Base-by-base conservation (phyloP, 2,113 vertebrate species). In the Galbula dea region DNA sequence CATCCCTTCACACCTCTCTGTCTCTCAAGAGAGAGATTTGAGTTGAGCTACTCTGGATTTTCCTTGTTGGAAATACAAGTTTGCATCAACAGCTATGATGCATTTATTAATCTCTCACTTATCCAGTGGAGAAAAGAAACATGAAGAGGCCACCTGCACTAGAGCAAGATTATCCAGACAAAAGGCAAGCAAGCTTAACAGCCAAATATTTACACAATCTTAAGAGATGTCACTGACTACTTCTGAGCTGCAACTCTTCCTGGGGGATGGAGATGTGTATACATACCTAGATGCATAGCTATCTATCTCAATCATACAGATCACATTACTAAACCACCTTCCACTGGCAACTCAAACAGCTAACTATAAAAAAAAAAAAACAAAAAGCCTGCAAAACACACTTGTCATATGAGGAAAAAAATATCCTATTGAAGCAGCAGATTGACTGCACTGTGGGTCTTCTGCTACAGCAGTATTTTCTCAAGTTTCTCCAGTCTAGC, bases 231-330 rank as follows among this genome's bases (percentile, higher is more conserved):
- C 37, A 45, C 43, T 69, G 30, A 18, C 8, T 51, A 26, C 62
- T 88, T 83, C 57, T 55, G 51, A 86, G 63, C 21, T 32, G 27
- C 10, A 77, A 2, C 26, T 26, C 26, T 26, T 83, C 51, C 85
- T 69, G 17, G 18, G 26, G 8, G 21, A 71, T 22, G 14, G 32
- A 57, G 15, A 55, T 10, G 4, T 1, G 30, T 8, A 36, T 36
- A 14, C 24, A 9, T 37, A 16, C 11, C 13, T 26, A 2, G 12
- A 5, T n/a, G 7, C 21, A 1, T 19, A 27, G n/a, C n/a, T 21
- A 41, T 3, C 3, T 37, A 61, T n/a, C 20, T 65, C 54, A 39
- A 3, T 63, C 20, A 46, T 11, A 49, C 13, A 24, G 11, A 19
- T n/a, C 15, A 39, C 23, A 72, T 52, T 75, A 73, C 39, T 59